A percentile compares a stretch with the other conserved stretches of the same genome.
phyloP scores from a whole-genome alignment of 2,888 invertebrate genomes.

The Plusia festucae region DNA sequence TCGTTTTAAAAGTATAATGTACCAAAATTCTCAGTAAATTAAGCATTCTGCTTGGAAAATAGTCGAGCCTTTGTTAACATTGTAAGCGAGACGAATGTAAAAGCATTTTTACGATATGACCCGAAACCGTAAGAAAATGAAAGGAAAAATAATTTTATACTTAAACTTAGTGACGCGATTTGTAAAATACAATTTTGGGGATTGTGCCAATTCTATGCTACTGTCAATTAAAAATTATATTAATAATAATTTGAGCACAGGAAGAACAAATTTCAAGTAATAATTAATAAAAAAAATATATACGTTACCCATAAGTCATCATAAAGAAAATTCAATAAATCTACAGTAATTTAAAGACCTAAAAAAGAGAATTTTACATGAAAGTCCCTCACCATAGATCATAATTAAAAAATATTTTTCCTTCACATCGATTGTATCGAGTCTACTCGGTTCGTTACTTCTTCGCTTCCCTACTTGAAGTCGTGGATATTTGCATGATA shows the following conservation, averaged over 20 bases:
- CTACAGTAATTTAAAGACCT: too few species aligned
- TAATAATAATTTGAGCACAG: too few species aligned
- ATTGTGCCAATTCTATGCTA: constrained; percentile 35
- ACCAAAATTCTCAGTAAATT: constrained; percentile 69
- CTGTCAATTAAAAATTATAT: too few species aligned
- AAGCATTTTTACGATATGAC: constrained; percentile 80
- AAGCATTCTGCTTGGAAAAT: constrained; percentile 71
- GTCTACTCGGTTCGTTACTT: constrained; percentile 24
- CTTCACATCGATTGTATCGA: constrained; percentile 34
- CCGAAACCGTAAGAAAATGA: constrained; percentile 75
- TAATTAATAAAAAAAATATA: too few species aligned
- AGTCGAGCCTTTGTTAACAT: constrained; percentile 80
- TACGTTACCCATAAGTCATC: too few species aligned
- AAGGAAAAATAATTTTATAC: constrained; percentile 80
- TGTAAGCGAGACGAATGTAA: constrained; percentile 80
- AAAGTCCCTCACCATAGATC: neutral
- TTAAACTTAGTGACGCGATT: constrained; percentile 59
- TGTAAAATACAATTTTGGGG: constrained; percentile 19
- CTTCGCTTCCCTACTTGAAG: constrained; percentile 58
- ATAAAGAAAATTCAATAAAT: too few species aligned
- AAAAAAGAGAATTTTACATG: neutral
- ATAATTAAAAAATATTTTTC: constrained; percentile 6
- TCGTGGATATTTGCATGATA: constrained; percentile 84
- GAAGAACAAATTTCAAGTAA: too few species aligned
- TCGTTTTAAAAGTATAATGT: constrained; percentile 58